These are phyloP conservation scores for Astreopora myriophthalma DNA, from an alignment of 64 coral and sea anemone genomes.

Conservation along the genomic window DNA sequence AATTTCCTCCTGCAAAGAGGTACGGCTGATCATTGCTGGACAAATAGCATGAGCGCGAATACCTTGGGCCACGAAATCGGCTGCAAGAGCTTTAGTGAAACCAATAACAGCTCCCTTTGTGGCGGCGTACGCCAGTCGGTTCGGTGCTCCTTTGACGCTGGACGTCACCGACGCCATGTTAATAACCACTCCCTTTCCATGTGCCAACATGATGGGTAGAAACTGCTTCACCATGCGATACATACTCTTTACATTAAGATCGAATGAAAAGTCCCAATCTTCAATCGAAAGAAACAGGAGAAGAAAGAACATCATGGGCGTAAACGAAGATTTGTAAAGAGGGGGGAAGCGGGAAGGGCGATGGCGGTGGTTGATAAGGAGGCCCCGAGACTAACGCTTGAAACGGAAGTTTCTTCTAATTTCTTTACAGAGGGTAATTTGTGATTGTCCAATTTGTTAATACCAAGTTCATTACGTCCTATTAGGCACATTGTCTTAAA, in stretches of 20 bases:
- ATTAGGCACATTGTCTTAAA: no score
- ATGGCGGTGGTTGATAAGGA: no score
- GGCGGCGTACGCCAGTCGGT: slow-evolving; percentile 55
- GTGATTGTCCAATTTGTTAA: no score
- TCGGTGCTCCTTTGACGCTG: slow-evolving; percentile 56
- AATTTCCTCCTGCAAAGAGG: slow-evolving; percentile 53
- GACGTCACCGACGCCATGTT: slow-evolving; percentile 88
- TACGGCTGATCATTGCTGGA: slow-evolving; percentile 61
- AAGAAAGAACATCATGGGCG: no score
- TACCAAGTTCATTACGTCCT: no score
- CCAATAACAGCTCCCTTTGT: slow-evolving; percentile 86
- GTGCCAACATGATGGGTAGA: slow-evolving; percentile 81
- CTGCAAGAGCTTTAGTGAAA: slow-evolving; percentile 82
- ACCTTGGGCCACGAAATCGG: slow-evolving; percentile 67
- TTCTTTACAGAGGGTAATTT: no score
- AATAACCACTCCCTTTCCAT: slow-evolving; percentile 66
- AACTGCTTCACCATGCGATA: slow-evolving; percentile 68
- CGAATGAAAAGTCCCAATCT: slow-evolving; percentile 82
- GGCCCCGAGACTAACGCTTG: no score
- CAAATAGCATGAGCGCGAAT: slow-evolving; percentile 85
- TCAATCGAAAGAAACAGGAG: no score
- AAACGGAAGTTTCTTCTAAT: no score
- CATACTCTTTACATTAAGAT: slow-evolving; percentile 92
- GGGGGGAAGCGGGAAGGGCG: no score
- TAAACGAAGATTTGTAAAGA: no score